Percentiles rank a stretch among this genome's conserved stretches.
Conservation (phyloP, 2,888 invertebrate genomes). For the Drosophila multiciliata region DNA sequence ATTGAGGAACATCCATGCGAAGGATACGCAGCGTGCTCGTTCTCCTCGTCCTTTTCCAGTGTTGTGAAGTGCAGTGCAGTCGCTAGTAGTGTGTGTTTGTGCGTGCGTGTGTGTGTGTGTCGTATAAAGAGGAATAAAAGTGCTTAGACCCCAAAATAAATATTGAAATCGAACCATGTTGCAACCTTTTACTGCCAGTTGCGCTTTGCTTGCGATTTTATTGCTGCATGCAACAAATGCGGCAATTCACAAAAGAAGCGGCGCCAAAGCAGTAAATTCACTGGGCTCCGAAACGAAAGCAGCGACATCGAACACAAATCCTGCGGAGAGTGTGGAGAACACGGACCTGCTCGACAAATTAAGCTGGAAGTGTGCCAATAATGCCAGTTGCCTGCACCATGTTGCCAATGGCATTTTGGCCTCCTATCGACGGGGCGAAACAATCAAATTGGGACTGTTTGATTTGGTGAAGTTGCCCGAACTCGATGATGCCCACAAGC, state of each 20-base stretch:
- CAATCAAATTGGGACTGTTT: slow-evolving; percentile 86
- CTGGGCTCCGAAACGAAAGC: slow-evolving; percentile 25
- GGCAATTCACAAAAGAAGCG: slow-evolving; percentile 68
- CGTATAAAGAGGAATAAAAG: neutral
- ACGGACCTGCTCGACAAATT: slow-evolving; percentile 81
- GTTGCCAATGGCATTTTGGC: slow-evolving; percentile 86
- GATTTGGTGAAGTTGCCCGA: slow-evolving; percentile 86
- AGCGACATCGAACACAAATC: slow-evolving; percentile 13
- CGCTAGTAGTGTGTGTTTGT: neutral
- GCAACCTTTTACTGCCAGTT: slow-evolving; percentile 49
- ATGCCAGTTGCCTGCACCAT: slow-evolving; percentile 87
- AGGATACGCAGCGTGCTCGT: slow-evolving; percentile 69
- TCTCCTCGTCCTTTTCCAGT: slow-evolving; percentile 43
- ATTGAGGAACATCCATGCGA: slow-evolving; percentile 60
- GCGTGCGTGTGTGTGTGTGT: neutral
- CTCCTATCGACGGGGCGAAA: slow-evolving; percentile 86
- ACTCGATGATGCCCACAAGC: slow-evolving; percentile 58
- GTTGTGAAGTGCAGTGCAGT: slow-evolving; percentile 2
- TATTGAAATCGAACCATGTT: slow-evolving; percentile 42
- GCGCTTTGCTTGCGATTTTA: slow-evolving; percentile 50
- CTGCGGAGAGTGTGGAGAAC: slow-evolving; percentile 56
- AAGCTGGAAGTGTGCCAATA: slow-evolving; percentile 87
- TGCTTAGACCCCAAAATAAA: neutral
- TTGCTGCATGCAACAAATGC: slow-evolving; percentile 41
- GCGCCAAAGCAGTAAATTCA: slow-evolving; percentile 51